These are phyloP conservation scores for Phodopus roborovskii DNA, from an alignment of 2,113 vertebrate species.

Conservation along the genomic window DNA sequence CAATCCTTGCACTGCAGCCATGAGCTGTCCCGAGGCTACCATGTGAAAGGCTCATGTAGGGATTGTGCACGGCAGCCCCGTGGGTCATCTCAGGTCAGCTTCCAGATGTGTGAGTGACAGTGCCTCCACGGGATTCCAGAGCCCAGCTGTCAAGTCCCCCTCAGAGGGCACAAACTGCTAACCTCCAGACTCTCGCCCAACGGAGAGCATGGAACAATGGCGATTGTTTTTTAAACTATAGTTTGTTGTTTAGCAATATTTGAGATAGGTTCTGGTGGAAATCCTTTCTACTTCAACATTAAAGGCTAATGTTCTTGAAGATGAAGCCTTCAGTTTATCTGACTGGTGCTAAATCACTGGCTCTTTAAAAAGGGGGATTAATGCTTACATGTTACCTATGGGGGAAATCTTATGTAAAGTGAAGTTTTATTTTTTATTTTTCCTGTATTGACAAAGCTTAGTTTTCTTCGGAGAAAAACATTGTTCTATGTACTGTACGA, in stretches of 20 bases:
- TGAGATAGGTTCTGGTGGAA: background rate
- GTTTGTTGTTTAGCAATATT: background rate
- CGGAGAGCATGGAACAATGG: background rate
- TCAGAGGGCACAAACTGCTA: background rate
- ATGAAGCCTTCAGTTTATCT: background rate
- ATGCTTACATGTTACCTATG: background rate
- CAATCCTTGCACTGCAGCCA: background rate
- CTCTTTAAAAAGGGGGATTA: background rate
- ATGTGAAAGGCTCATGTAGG: background rate
- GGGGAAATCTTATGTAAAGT: background rate
- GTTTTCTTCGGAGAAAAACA: constrained; percentile 25
- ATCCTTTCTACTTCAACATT: background rate
- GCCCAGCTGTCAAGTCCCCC: background rate
- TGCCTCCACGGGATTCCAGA: background rate
- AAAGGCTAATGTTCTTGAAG: background rate
- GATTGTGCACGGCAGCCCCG: background rate
- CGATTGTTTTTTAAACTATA: background rate
- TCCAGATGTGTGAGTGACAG: background rate
- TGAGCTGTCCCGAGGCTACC: too few species aligned
- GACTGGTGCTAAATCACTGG: background rate
- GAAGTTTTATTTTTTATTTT: background rate
- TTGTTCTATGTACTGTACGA: background rate
- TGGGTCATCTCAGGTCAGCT: background rate
- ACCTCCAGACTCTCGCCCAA: background rate
- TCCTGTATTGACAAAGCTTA: background rate